Evolutionary conservation across 2,113 vertebrate species (phyloP).

Genomic region (Chlamydotis undulata): DNA sequence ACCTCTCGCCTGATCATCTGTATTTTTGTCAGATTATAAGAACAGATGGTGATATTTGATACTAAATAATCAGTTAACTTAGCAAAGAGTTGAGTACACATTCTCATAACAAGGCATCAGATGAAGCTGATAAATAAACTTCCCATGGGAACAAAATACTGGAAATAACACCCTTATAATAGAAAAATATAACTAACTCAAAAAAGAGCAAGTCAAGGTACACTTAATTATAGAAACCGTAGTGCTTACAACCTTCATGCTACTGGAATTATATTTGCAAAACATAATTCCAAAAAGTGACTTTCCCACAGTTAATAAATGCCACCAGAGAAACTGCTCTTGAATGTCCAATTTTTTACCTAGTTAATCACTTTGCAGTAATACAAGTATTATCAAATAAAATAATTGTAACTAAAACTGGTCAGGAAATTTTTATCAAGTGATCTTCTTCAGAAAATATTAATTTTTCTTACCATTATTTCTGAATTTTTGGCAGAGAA

Average conservation of each 20-base stretch:
- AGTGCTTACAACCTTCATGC: not conserved
- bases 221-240: not conserved
- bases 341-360: not conserved
- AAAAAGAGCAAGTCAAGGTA: not conserved
- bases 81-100: not conserved
- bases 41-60: conserved; percentile 54
- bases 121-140: conserved; percentile 18
- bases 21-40: conserved; percentile 11
- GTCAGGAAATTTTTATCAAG: not conserved
- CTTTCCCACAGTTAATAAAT: conserved; percentile 4
- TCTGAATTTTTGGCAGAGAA: not conserved
- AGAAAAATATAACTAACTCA: not conserved
- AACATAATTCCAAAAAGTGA: not conserved
- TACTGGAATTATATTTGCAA: not conserved
- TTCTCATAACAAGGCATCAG: not conserved
- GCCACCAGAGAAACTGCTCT: not conserved
- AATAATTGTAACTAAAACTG: not conserved
- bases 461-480: not conserved
- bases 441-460: not conserved
- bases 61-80: not conserved
- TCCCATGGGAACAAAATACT: not conserved
- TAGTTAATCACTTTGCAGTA: not conserved
- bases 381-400: not conserved
- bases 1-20: conserved; percentile 18
- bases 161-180: not conserved